Conservation (phyloP, 2,888 invertebrate genomes). For the Fragum sueziense region DNA sequence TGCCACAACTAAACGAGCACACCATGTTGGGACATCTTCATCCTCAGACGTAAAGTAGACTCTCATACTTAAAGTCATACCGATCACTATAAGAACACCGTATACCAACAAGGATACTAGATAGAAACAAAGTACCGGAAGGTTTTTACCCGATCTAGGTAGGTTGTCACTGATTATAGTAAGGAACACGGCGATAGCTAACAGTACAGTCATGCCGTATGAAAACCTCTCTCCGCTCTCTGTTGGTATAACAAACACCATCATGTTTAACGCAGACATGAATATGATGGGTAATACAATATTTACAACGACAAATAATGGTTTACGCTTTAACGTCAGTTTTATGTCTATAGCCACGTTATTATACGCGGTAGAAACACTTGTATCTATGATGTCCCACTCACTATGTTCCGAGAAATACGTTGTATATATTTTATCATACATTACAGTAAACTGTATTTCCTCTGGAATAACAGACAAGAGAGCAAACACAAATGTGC, state of each 20-base stretch:
- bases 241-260: conserved; percentile 54
- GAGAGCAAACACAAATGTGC: conserved; percentile 20
- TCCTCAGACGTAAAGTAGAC: conserved; percentile 1
- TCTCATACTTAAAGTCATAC: conserved; percentile 9
- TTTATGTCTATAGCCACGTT: conserved; percentile 7
- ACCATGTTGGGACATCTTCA: neutral
- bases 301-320: conserved; percentile 52
- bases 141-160: conserved; percentile 50
- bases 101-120: neutral
- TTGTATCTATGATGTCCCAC: conserved; percentile 36
- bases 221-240: conserved; percentile 60
- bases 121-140: conserved; percentile 38
- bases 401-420: conserved; percentile 43
- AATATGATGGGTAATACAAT: conserved; percentile 58
- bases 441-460: conserved; percentile 7
- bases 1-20: neutral
- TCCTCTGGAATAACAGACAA: conserved; percentile 23
- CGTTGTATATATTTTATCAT: neutral
- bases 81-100: conserved; percentile 3
- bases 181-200: conserved; percentile 58
- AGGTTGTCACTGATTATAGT: conserved; percentile 59
- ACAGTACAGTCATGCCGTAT: conserved; percentile 54
- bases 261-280: conserved; percentile 46
- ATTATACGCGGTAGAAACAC: neutral
- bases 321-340: conserved; percentile 35